phyloP scores from a whole-genome alignment of 2,797 vertebrate species.

The Pantherophis vulpinus region DNA sequence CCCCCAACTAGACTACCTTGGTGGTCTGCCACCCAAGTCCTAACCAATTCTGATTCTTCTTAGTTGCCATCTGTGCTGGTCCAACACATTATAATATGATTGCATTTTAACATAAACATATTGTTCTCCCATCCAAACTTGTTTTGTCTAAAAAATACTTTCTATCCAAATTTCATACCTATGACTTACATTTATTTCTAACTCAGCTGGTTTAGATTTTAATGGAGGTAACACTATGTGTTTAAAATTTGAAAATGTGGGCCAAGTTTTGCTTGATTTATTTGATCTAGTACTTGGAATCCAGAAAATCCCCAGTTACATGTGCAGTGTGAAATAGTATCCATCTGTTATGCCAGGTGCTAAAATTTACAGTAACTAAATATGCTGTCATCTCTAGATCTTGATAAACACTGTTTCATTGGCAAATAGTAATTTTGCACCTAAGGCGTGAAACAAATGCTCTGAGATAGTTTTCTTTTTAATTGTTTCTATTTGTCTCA shows the following conservation, averaged over 20 bases:
- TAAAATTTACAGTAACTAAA: constrained; percentile 6
- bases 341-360: not conserved
- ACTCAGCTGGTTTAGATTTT: not conserved
- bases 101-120: not conserved
- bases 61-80: not conserved
- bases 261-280: not conserved
- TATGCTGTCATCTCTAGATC: not conserved
- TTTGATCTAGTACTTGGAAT: not conserved
- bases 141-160: not conserved
- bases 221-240: not conserved
- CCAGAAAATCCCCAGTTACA: not conserved
- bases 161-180: not conserved
- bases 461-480: not conserved
- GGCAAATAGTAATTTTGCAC: not conserved
- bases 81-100: not conserved
- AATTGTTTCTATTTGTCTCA: not conserved
- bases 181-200: not conserved
- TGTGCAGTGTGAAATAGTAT: not conserved
- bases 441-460: constrained; percentile 1
- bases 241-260: not conserved
- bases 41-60: not conserved
- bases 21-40: not conserved
- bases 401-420: constrained; percentile 3
- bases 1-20: not conserved
- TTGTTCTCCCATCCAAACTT: not conserved